Conservation (phyloP, 2,888 invertebrate species). For the Noctuana brunneofusca region DNA sequence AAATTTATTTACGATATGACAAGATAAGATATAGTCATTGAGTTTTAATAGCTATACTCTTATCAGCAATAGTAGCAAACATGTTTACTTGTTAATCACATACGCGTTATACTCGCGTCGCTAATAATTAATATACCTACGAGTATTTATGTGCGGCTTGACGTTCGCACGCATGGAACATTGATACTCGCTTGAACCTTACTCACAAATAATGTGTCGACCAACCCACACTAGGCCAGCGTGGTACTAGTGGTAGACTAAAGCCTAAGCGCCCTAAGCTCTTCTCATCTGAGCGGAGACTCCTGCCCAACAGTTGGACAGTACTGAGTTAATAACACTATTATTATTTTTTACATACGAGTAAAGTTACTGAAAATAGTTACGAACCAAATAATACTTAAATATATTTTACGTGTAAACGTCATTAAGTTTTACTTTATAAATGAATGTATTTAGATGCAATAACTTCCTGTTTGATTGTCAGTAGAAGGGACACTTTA, state of each 20-base stretch:
- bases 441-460: too few relatives aligned
- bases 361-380: too few relatives aligned
- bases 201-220: neutral
- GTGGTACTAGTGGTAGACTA: neutral
- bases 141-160: conserved; percentile 16
- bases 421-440: too few relatives aligned
- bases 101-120: conserved; percentile 8
- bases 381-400: too few relatives aligned
- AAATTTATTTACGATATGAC: conserved; percentile 1
- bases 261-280: too few relatives aligned
- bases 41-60: neutral
- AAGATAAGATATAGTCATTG: conserved; percentile 14
- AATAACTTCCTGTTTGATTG: neutral
- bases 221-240: neutral
- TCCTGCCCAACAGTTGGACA: too few relatives aligned
- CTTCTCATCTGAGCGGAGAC: too few relatives aligned
- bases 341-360: too few relatives aligned
- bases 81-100: conserved; percentile 15
- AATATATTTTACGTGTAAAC: too few relatives aligned
- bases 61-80: conserved; percentile 19
- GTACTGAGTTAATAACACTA: too few relatives aligned
- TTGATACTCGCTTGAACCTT: conserved; percentile 21
- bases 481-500: neutral
- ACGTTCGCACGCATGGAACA: conserved; percentile 37
- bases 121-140: conserved; percentile 14